Evolutionary conservation across 2,888 invertebrate genomes (phyloP).

Genomic region (Brenthis daphne): DNA sequence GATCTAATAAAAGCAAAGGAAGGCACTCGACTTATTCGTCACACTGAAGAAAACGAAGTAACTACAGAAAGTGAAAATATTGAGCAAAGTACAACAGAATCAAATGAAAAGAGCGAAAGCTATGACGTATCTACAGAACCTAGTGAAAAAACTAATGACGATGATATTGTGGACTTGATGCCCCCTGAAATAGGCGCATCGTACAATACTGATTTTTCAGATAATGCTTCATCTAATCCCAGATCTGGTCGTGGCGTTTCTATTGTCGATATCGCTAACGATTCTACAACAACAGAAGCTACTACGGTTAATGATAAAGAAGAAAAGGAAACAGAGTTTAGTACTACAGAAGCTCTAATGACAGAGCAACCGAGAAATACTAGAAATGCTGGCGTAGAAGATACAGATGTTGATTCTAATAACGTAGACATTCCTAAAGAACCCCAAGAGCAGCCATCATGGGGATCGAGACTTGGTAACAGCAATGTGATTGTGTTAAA

Average conservation of each 20-base stretch:
- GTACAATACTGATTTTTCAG: conserved; percentile 35
- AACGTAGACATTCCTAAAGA: conserved; percentile 20
- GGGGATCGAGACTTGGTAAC: not conserved
- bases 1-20: conserved; percentile 34
- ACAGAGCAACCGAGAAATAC: conserved; percentile 35
- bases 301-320: conserved; percentile 8
- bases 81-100: conserved; percentile 14
- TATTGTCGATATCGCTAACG: not conserved
- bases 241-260: not conserved
- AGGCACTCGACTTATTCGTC: conserved; percentile 24
- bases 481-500: conserved; percentile 28
- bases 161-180: conserved; percentile 28
- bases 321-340: conserved; percentile 21
- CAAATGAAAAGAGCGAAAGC: conserved; percentile 15
- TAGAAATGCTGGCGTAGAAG: conserved; percentile 21
- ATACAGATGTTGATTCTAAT: conserved; percentile 10
- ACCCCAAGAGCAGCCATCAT: conserved; percentile 17
- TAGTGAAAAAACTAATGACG: conserved; percentile 17
- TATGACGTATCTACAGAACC: conserved; percentile 11
- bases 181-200: conserved; percentile 31
- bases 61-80: conserved; percentile 3
- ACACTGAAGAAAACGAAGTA: conserved; percentile 6
- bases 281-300: conserved; percentile 1
- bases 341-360: conserved; percentile 21
- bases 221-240: conserved; percentile 14